A percentile compares a stretch with the other conserved stretches of the same genome.
Conservation (phyloP, 2,888 invertebrate species). For the Podabrus alpinus region DNA sequence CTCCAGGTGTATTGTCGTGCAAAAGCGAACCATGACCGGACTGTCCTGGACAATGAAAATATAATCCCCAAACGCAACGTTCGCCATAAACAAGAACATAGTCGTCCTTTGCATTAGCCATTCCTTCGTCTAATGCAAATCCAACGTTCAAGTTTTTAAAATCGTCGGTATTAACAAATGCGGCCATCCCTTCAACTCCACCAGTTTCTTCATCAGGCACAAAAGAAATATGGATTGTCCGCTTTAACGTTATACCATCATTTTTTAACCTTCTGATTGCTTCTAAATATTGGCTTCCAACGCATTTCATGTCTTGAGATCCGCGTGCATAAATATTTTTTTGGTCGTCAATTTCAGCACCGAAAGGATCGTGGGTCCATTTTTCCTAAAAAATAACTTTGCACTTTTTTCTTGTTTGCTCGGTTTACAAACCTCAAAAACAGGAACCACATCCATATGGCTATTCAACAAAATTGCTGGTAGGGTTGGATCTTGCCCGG, state of each 20-base stretch:
- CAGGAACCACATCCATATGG: conserved; percentile 94
- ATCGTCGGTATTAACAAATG: conserved; percentile 73
- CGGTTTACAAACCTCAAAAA: conserved; percentile 60
- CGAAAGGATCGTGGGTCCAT: conserved; percentile 90
- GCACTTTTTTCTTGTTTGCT: neutral
- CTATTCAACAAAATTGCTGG: conserved; percentile 81
- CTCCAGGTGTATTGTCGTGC: conserved; percentile 79
- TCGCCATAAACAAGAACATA: conserved; percentile 75
- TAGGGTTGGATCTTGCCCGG: conserved; percentile 68
- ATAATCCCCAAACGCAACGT: conserved; percentile 38
- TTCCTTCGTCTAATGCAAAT: conserved; percentile 86
- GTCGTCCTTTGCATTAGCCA: conserved; percentile 69
- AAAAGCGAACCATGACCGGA: conserved; percentile 88
- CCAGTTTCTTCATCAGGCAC: conserved; percentile 90
- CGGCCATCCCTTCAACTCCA: conserved; percentile 78
- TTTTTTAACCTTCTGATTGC: conserved; percentile 67
- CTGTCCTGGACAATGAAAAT: conserved; percentile 75
- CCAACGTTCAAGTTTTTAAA: conserved; percentile 81
- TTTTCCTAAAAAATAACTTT: conserved; percentile 64
- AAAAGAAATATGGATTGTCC: conserved; percentile 72
- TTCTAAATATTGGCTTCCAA: conserved; percentile 76
- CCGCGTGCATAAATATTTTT: conserved; percentile 87
- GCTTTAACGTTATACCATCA: conserved; percentile 59
- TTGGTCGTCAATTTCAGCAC: conserved; percentile 77
- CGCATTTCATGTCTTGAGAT: conserved; percentile 84